Evolutionary conservation across 92 coral and sea anemone species (phyloP), one percentile per base, ranked within the genome.

Genomic region (Ricordea florida): DNA sequence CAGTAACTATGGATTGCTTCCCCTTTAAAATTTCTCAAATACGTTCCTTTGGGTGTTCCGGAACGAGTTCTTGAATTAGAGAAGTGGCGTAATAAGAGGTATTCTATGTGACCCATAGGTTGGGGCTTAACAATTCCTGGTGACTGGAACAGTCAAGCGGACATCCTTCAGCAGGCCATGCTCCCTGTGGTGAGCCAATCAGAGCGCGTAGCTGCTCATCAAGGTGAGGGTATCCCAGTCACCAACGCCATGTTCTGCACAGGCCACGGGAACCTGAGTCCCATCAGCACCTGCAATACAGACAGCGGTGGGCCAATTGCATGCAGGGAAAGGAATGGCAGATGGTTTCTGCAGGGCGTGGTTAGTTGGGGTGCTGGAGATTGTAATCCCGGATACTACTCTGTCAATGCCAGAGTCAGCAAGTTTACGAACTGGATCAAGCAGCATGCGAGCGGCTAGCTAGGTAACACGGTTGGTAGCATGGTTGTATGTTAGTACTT

Each of bases 281-380:
- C 90, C 4, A 42, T 72, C 7, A 65, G 53, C 26, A 84, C 93
- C 6, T 88, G 93, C 46, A 88, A 88, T 72, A 84, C 93, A 0
- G 93, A 88, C 38, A 88, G 93, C 35, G 93, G 93, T 18, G 93
- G 93, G 26, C 90, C 93, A 37, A 75, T 88, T 11, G 87, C 85
- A 0, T 88, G 93, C 36, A 43, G 46, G 72, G 69, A 55, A 32
- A 18, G 14, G n/a, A 51, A 30, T 20, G 91, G 90, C 8, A 62
- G 65, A 18, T 88, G 93, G 93, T 69, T 46, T 22, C 79, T 88
- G 13, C 93, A 88, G 53, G 93, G 93, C 26, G 93, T 88, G 65
- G 93, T 88, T 35, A 88, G 93, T 47, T 88, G 87, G 87, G 93
- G 93, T 9, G 70, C 33, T 0, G 87, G 93, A 13, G 77, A 75